A percentile compares a stretch with the other conserved stretches of the same genome.
Conservation (phyloP, 2,888 invertebrate genomes). For the Caenorhabditis sp. region DNA sequence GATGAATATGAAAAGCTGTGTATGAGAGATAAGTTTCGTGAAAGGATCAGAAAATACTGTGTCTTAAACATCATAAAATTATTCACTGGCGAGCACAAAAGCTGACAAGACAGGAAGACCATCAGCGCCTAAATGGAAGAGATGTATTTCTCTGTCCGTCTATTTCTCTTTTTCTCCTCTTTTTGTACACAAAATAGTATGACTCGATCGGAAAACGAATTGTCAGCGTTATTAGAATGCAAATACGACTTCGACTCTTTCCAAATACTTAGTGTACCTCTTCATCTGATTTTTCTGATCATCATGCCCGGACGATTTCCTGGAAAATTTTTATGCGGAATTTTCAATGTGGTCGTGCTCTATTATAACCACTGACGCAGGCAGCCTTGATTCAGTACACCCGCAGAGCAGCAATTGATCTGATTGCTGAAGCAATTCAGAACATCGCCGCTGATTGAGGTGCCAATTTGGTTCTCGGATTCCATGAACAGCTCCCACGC, state of each 20-base stretch:
- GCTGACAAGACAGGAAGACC: background rate
- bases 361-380: background rate
- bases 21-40: background rate
- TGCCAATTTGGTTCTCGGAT: slow-evolving; percentile 18
- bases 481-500: slow-evolving; percentile 17
- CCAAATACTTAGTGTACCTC: background rate
- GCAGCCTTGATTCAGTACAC: slow-evolving; percentile 6
- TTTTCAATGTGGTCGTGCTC: slow-evolving; percentile 16
- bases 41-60: background rate
- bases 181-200: slow-evolving; percentile 4
- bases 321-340: slow-evolving; percentile 53
- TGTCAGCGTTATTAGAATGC: background rate
- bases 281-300: background rate
- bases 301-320: slow-evolving; percentile 23
- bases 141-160: slow-evolving; percentile 23
- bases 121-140: slow-evolving; percentile 24
- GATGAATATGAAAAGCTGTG: background rate
- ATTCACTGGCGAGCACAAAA: background rate
- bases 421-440: no score
- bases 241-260: background rate
- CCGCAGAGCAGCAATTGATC: slow-evolving; percentile 15
- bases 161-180: background rate
- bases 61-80: background rate
- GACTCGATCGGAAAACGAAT: background rate
- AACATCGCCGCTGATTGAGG: slow-evolving; percentile 25